phyloP scores from a whole-genome alignment of 2,113 vertebrate genomes.

The Struthio camelus region DNA sequence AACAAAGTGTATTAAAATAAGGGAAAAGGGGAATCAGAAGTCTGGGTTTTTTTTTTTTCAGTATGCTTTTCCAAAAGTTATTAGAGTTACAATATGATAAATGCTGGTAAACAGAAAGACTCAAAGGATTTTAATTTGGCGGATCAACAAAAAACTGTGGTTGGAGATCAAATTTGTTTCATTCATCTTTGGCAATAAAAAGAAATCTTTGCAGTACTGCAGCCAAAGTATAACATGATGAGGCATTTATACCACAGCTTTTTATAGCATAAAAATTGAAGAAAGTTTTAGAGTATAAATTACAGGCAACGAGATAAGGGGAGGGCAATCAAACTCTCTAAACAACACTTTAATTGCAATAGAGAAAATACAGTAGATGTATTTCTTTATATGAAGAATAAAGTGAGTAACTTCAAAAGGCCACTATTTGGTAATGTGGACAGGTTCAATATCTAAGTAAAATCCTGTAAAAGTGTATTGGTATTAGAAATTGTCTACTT shows the following conservation, averaged over 20 bases:
- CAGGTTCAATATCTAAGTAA: conserved; percentile 70
- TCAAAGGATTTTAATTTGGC: conserved; percentile 51
- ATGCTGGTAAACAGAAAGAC: conserved; percentile 46
- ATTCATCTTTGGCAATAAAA: conserved; percentile 79
- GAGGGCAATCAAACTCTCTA: conserved; percentile 74
- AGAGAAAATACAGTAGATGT: conserved; percentile 77
- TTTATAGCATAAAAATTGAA: conserved; percentile 52
- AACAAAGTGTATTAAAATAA: conserved; percentile 38
- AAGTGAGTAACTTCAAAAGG: conserved; percentile 79
- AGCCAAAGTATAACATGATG: conserved; percentile 68
- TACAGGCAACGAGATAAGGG: conserved; percentile 62
- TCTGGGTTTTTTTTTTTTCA: not conserved
- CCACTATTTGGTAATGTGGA: conserved; percentile 77
- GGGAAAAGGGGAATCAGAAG: not conserved
- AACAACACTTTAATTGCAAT: conserved; percentile 74
- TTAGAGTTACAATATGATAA: conserved; percentile 56
- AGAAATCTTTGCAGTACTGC: conserved; percentile 56
- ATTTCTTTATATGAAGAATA: conserved; percentile 72
- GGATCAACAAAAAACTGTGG: conserved; percentile 55
- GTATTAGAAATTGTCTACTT: conserved; percentile 80
- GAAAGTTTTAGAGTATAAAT: conserved; percentile 76
- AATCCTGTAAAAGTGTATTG: conserved; percentile 78
- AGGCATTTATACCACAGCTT: conserved; percentile 59
- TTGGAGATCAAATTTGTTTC: conserved; percentile 60
- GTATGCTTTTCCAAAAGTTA: not conserved